Evolutionary conservation across 2,888 invertebrate genomes (phyloP).

Genomic region (Amblyjoppa fuscipennis): DNA sequence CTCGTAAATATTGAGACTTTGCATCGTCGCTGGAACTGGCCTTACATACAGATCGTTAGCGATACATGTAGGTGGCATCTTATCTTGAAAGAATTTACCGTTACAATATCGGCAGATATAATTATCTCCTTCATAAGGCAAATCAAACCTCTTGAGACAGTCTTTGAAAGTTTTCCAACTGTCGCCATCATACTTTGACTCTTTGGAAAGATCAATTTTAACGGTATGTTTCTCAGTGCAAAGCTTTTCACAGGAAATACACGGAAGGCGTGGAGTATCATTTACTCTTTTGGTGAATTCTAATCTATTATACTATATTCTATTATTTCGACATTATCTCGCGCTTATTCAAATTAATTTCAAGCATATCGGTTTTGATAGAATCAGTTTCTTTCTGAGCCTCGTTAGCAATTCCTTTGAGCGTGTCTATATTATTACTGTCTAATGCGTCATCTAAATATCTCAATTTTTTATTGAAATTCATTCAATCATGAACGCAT

Average conservation of each 20-base stretch:
- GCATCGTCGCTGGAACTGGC: constrained; percentile 65
- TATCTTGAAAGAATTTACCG: constrained; percentile 67
- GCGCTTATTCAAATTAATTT: constrained; percentile 57
- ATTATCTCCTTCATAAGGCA: no score
- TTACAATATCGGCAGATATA: constrained; percentile 63
- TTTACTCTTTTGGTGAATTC: constrained; percentile 48
- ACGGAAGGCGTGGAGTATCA: constrained; percentile 57
- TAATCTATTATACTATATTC: constrained; percentile 50
- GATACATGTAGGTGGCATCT: constrained; percentile 74
- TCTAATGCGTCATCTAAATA: constrained; percentile 7
- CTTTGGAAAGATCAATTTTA: constrained; percentile 23
- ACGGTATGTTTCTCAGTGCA: constrained; percentile 46
- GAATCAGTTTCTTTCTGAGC: constrained; percentile 42
- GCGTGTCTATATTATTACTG: neutral
- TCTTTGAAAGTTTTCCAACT: constrained; percentile 13
- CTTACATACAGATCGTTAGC: constrained; percentile 71
- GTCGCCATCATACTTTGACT: neutral
- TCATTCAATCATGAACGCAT: constrained; percentile 28
- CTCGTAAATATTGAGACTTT: constrained; percentile 71
- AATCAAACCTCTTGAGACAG: neutral
- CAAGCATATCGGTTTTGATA: neutral
- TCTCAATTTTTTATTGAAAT: neutral
- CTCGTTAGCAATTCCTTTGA: constrained; percentile 23
- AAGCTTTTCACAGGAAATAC: constrained; percentile 68
- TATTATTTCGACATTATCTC: constrained; percentile 42